These are phyloP conservation scores for Clamator glandarius DNA, from an alignment of 2,797 vertebrate genomes.

Conservation along the genomic window DNA sequence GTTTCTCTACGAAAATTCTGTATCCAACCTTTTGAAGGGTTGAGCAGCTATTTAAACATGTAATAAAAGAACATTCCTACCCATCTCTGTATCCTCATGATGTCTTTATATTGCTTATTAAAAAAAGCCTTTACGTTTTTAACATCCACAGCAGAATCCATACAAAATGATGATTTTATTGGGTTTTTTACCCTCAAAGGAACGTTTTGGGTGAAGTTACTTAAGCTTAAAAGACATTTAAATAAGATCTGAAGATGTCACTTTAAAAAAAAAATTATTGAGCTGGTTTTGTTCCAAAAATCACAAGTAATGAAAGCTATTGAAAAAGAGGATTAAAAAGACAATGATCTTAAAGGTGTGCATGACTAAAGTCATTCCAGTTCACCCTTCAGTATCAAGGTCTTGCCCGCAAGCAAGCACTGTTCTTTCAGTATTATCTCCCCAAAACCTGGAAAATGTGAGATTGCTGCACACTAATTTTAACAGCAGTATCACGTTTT, in stretches of 20 bases:
- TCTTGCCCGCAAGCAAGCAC: not conserved
- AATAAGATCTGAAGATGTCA: not conserved
- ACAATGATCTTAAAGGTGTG: not conserved
- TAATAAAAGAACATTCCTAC: not conserved
- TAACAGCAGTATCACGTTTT: not conserved
- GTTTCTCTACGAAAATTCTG: not conserved
- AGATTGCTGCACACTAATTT: not conserved
- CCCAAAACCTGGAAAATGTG: not conserved
- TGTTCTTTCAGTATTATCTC: not conserved
- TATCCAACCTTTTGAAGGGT: not conserved
- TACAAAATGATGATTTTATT: fast-evolving
- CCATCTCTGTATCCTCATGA: not conserved
- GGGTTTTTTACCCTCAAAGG: not conserved
- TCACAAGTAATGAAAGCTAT: not conserved
- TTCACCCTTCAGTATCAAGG: not conserved
- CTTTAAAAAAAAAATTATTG: not conserved
- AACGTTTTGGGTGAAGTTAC: not conserved
- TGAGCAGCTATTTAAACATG: not conserved
- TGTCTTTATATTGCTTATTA: not conserved
- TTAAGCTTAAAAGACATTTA: not conserved
- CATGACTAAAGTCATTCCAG: not conserved
- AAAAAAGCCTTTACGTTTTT: not conserved
- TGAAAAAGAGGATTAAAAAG: not conserved
- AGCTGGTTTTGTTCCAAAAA: not conserved
- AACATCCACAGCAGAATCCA: not conserved